These are phyloP conservation scores for Irena cyanogastra DNA, from an alignment of 2,113 vertebrate genomes.

Conservation along the genomic window DNA sequence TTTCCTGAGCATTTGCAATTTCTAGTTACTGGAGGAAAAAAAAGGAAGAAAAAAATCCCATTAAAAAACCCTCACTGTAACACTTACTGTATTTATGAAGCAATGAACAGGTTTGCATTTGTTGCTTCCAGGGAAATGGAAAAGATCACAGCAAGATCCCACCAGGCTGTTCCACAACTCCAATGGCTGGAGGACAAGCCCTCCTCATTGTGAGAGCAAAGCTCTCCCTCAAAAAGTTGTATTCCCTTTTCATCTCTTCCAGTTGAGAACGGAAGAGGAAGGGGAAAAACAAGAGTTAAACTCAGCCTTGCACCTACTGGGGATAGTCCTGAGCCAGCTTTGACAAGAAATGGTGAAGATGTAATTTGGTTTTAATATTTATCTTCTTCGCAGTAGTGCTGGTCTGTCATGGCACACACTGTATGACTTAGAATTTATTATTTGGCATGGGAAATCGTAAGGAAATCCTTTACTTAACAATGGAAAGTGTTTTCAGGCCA, in stretches of 20 bases:
- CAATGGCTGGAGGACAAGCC: not conserved
- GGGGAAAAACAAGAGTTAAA: not conserved
- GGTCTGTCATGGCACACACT: not conserved
- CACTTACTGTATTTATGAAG: constrained; percentile 2
- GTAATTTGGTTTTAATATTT: not conserved
- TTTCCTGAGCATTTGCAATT: not conserved
- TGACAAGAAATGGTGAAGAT: not conserved
- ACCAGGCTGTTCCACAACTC: not conserved
- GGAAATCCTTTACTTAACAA: constrained; percentile 61
- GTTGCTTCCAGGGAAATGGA: not conserved
- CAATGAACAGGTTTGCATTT: not conserved
- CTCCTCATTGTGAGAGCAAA: not conserved
- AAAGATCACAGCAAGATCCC: not conserved
- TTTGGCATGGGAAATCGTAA: constrained; percentile 60
- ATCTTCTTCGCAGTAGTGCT: not conserved
- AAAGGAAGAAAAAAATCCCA: accelerated
- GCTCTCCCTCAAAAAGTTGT: accelerated
- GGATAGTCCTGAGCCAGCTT: not conserved
- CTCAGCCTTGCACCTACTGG: not conserved
- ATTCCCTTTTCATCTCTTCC: not conserved
- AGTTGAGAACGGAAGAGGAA: not conserved
- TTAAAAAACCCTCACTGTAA: not conserved
- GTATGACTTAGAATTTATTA: not conserved
- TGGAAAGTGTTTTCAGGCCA: constrained; percentile 21
- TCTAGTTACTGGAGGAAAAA: not conserved